Conservation (phyloP, 2,888 invertebrate species). For the Orchestes rusci region DNA sequence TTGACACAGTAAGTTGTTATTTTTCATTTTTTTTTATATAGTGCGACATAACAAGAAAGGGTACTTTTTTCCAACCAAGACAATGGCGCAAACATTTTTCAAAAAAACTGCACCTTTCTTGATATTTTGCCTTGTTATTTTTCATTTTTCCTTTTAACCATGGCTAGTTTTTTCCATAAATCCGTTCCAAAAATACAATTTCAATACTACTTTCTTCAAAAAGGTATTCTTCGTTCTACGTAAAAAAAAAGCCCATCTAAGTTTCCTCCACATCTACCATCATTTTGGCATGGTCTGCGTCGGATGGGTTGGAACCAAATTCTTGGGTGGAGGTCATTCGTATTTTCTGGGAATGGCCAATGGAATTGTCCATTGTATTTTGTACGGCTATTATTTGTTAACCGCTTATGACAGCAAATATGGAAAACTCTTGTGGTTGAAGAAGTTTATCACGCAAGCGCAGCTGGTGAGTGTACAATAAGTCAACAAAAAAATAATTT, state of each 20-base stretch:
- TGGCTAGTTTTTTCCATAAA: no score
- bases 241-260: constrained; percentile 73
- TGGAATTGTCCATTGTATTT: constrained; percentile 66
- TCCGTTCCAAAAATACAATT: no score
- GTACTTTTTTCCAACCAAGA: no score
- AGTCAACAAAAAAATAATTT: neutral
- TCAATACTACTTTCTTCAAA: neutral
- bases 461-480: constrained; percentile 57
- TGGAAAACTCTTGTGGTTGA: constrained; percentile 68
- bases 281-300: constrained; percentile 73
- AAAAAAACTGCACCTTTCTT: no score
- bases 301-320: constrained; percentile 58
- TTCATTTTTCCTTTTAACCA: no score
- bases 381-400: constrained; percentile 78
- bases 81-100: no score
- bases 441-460: constrained; percentile 75
- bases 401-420: constrained; percentile 64
- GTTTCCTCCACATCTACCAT: constrained; percentile 81
- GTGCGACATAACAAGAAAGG: no score
- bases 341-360: constrained; percentile 57
- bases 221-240: constrained; percentile 73
- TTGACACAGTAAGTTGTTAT: constrained; percentile 57
- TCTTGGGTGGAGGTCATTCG: constrained; percentile 61
- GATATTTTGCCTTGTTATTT: no score
- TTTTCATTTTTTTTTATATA: neutral